phyloP scores from a whole-genome alignment of 2,113 vertebrate species.

The Eclectus roratus region DNA sequence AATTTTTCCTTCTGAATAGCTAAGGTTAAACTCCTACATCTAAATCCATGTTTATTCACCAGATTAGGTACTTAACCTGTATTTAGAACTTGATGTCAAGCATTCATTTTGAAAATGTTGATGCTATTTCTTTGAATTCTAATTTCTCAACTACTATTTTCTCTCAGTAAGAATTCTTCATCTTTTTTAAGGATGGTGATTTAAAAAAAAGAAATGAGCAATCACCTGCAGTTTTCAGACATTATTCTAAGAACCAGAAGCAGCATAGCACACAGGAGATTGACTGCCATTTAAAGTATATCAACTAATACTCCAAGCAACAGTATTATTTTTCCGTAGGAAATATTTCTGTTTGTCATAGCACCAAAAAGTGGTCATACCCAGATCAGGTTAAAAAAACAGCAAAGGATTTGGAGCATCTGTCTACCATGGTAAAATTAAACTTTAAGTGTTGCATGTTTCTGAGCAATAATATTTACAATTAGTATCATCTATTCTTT shows the following conservation, averaged over 20 bases:
- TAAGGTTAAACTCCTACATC: conserved; percentile 9
- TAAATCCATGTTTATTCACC: conserved; percentile 31
- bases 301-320: background rate
- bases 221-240: background rate
- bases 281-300: background rate
- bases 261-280: background rate
- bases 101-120: conserved; percentile 25
- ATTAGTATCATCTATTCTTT: background rate
- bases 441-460: background rate
- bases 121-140: conserved; percentile 22
- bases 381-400: background rate
- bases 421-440: background rate
- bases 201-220: background rate
- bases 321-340: background rate
- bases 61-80: conserved; percentile 19
- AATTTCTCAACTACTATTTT: background rate
- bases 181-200: background rate
- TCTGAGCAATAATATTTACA: background rate
- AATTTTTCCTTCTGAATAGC: conserved; percentile 14
- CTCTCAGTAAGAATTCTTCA: conserved; percentile 18
- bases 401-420: background rate
- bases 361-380: background rate
- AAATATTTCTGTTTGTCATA: background rate
- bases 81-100: conserved; percentile 38
- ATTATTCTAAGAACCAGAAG: background rate